Base-by-base conservation (phyloP, 2,797 vertebrate species). In the Menidia menidia region DNA sequence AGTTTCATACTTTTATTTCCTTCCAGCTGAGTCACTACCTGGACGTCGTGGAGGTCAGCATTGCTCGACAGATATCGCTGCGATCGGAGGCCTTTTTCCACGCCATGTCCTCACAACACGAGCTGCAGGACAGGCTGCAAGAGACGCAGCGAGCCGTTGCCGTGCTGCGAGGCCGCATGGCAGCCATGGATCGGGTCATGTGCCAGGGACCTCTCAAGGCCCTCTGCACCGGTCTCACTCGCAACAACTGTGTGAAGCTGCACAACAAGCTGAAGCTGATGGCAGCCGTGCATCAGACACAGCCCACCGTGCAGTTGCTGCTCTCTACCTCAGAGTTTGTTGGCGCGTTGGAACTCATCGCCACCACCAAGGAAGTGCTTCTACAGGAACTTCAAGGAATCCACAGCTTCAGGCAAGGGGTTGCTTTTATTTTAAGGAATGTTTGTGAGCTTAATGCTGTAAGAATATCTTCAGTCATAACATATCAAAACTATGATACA, bases 1-100 rank as follows among this genome's bases (percentile, higher is more conserved):
- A 18, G 7, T 39, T 39, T 39, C n/a, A 2, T 47, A 2, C 4
- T 0, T 43, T 0, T 51, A 2, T 35, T 2, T 48, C 51, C 59
- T 14, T 68, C 0, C 82, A 99, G 98, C 90, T 99, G 90, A 99
- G 96, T 87, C 97, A 99, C 94, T 99, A 98, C 88, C 94, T 99
- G 92, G 98, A 99, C 56, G 96, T 99, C 66, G 96, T 99, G 90
- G 98, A 99, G 94, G 97, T 99, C 83, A 98, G 97, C 93, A 99
- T 99, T 65, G 98, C 98, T 51, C 97, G 96, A 56, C 97, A 99
- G 93, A 99, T 99, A 92, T 99, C 98, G 1, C 94, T 98, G 68
- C 98, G 98, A 90, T 99, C 97, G 1, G 98, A 99, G 81, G 97
- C 98, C 1, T 98, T 99, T 89, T 99, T 99, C 83, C 97, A 99